Evolutionary conservation across 2,113 vertebrate genomes (phyloP), one percentile per base, ranked within the genome.

Genomic region (Patagioenas fasciata): DNA sequence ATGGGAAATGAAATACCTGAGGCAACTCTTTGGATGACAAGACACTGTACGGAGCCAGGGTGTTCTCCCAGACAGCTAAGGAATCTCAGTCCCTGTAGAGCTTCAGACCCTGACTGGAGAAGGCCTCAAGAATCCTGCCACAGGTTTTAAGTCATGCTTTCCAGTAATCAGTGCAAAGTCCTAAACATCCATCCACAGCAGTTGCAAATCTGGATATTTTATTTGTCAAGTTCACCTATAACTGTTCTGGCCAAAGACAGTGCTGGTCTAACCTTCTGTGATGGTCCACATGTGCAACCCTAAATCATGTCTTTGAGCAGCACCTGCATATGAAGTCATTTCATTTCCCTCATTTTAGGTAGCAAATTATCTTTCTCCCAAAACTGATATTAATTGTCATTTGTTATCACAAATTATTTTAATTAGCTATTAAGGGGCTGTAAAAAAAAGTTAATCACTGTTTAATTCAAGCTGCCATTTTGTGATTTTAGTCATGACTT

Each of bases 361-460:
- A 57, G 42, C 42, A 90, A 90, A 88, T 83, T 84, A 34, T 83
- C 72, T 67, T 88, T 93, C 72, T 95, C 48, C 51, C 42, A 78
- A 94, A 93, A 77, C 28, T 67, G 67, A 48, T 90, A 91, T 81
- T 88, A 85, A 65, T 89, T 60, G 67, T 70, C 56, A 88, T 79
- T 90, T 97, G 91, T 91, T 84, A 74, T 24, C 29, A 70, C 70
- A 80, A 95, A 91, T 91, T 80, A 90, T 61, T 77, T 79, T 58
- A 80, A 88, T 91, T 94, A 62, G 58, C 47, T 66, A 38, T 62
- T 94, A 93, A 73, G 0, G 2, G 62, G 34, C 67, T 70, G 38
- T 88, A 47, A 47, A 47, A 90, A 77, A 72, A 91, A 62, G 47
- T 9, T 42, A 85, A 67, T 29, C 5, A 1, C 15, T 29, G 10